Base-by-base conservation (phyloP, 2,888 invertebrate genomes). In the Hesperia comma region DNA sequence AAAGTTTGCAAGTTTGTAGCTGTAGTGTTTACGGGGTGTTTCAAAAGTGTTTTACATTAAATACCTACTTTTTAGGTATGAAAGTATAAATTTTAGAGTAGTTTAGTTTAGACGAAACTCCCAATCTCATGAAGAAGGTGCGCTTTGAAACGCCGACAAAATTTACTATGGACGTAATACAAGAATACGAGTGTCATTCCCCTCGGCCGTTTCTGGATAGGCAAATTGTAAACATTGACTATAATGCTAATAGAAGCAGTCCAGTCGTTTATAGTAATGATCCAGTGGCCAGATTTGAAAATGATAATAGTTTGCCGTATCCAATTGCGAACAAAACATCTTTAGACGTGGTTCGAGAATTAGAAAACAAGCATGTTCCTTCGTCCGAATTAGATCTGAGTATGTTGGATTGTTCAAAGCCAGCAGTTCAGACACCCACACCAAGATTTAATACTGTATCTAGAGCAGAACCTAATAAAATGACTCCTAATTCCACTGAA, bases 351-450 rank as follows among this genome's bases (percentile, higher is more conserved):
- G 67, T 69, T 41, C 51, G 70, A 10, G 73, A 78, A 54, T 69
- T 75, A 14, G 75, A 75, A 7, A 69, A 78, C 8, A 76, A 71
- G 33, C 84, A 79, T 78, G 72, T 75, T 12, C 90, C 92, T 10
- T 84, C 86, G 37, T 86, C 82, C 71, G 92, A 92, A 17, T 78
- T 92, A 46, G 87, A 92, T 54, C 71, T 92, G 12, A 92, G 92
- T 73, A 78, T 91, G 71, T 80, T 92, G 43, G 92, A 92, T 74
- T 76, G 79, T 53, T 77, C 81, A 8, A 68, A 70, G 49, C 77
- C 78, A 55, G 79, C 79, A 54, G 80, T 82, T 33, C 57, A 21
- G 43, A 15, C 43, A 61, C 19, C 21, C 21, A 8, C 8, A n/a
- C 17, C 66, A 14, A 53, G 43, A 55, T 14, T 53, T 26, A 55